These are phyloP conservation scores for Aleiodes sp. DNA, from an alignment of 1,140 invertebrate genomes.

Conservation along the genomic window DNA sequence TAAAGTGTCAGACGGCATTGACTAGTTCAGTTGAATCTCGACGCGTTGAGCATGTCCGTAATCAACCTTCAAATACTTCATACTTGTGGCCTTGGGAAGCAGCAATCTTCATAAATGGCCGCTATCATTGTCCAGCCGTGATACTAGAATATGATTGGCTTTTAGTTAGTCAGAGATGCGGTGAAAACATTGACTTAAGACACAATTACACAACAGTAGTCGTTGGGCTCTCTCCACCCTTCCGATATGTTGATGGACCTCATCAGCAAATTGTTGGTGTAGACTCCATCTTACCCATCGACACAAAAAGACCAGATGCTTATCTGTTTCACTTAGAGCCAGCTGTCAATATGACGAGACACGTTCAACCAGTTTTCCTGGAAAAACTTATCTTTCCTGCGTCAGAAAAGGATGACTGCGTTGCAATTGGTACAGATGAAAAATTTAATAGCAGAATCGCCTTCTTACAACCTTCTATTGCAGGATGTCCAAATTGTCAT, in stretches of 20 bases:
- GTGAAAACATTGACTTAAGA: conserved; percentile 62
- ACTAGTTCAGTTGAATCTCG: conserved; percentile 39
- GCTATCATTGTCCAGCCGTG: conserved; percentile 72
- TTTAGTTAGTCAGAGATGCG: conserved; percentile 69
- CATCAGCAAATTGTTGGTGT: conserved; percentile 74
- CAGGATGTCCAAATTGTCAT: conserved; percentile 64
- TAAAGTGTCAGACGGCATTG: conserved; percentile 53
- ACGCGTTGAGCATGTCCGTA: conserved; percentile 29
- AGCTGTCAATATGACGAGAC: conserved; percentile 67
- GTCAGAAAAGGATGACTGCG: conserved; percentile 65
- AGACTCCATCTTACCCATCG: conserved; percentile 65
- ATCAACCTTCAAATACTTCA: conserved; percentile 40
- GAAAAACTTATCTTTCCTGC: conserved; percentile 50
- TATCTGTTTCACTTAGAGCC: conserved; percentile 70
- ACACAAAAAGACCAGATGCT: conserved; percentile 63
- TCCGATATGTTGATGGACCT: conserved; percentile 69
- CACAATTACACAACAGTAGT: conserved; percentile 71
- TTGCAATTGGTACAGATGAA: conserved; percentile 64
- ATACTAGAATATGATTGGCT: conserved; percentile 74
- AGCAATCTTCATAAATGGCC: conserved; percentile 73
- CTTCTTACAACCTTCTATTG: conserved; percentile 59
- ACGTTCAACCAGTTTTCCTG: conserved; percentile 70
- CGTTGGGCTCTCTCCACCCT: conserved; percentile 71
- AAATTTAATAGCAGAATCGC: conserved; percentile 57
- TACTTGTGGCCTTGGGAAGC: conserved; percentile 75